Evolutionary conservation across 2,113 vertebrate genomes (phyloP), one percentile per base, ranked within the genome.

Genomic region (Hylia prasina): DNA sequence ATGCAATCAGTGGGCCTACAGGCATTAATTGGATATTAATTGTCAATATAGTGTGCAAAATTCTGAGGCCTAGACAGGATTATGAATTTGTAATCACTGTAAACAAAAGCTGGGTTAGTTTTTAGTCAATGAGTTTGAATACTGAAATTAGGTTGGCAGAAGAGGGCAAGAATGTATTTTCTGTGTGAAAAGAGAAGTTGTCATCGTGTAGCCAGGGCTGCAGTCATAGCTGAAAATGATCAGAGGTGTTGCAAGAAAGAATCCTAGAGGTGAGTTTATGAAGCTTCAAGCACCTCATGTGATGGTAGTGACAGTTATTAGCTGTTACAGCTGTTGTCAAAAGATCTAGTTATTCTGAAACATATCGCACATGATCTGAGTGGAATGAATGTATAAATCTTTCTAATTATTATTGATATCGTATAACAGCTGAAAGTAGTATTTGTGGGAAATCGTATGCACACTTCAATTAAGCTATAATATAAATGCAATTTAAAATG

Each of bases 401-500:
- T 78, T 77, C 56, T 79, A 93, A 91, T 91, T 92, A 88, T 83
- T 95, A 91, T 51, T 82, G 81, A 80, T 96, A 53, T 11, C 65
- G 54, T 61, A 33, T 66, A 93, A 86, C 54, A 93, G 93, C 65
- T 88, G 58, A 87, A 91, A 92, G 79, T 56, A 48, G 15, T 85
- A 66, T 96, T 96, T 89, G 77, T 92, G 63, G 71, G 68, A 94
- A 95, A 94, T 80, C 2, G 3, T 80, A 87, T 75, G 80, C 77
- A 82, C 77, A 85, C 82, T 94, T 94, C 93, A 97, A 96, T 96
- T 96, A 96, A 87, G 47, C 82, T 93, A 72, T 88, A 87, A 94
- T 94, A 84, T 92, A 94, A 90, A 94, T 91, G 83, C 90, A 94
- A 89, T 95, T 96, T 92, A 80, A 96, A 95, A 90, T 70, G 64